phyloP scores from a whole-genome alignment of 2,797 vertebrate species.

The Enteromius fasciolatus region DNA sequence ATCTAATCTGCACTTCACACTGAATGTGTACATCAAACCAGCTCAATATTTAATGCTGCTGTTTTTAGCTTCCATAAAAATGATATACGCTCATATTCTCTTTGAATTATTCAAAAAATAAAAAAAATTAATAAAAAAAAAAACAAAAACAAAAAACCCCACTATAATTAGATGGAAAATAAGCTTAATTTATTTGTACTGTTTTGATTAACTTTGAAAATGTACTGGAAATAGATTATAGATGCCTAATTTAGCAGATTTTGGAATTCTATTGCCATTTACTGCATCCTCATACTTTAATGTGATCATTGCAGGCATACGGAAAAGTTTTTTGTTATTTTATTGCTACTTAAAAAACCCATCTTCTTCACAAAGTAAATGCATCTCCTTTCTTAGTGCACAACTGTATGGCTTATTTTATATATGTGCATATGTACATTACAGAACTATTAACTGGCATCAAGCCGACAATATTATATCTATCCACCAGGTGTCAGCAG shows the following conservation, averaged over 20 bases:
- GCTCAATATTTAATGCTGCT: slow-evolving; percentile 2
- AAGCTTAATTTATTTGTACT: too few relatives aligned
- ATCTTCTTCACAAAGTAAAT: background rate
- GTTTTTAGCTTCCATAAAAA: background rate
- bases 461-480: background rate
- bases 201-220: background rate
- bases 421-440: background rate
- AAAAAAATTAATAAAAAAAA: too few relatives aligned
- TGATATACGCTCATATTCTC: background rate
- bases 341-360: background rate
- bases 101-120: background rate
- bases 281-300: background rate
- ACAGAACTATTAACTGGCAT: background rate
- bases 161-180: background rate
- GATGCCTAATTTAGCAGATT: background rate
- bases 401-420: background rate
- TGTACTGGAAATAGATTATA: background rate
- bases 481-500: slow-evolving; percentile 26
- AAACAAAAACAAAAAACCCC: too few relatives aligned
- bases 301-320: background rate
- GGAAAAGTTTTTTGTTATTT: too few relatives aligned
- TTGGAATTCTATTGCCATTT: background rate
- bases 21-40: slow-evolving; percentile 34
- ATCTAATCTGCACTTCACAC: slow-evolving; percentile 44
- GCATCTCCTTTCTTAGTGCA: background rate